A percentile compares a stretch with the other conserved stretches of the same genome.
Evolutionary conservation across 2,888 invertebrate genomes (phyloP).

Genomic region (Epistrophe grossulariae): DNA sequence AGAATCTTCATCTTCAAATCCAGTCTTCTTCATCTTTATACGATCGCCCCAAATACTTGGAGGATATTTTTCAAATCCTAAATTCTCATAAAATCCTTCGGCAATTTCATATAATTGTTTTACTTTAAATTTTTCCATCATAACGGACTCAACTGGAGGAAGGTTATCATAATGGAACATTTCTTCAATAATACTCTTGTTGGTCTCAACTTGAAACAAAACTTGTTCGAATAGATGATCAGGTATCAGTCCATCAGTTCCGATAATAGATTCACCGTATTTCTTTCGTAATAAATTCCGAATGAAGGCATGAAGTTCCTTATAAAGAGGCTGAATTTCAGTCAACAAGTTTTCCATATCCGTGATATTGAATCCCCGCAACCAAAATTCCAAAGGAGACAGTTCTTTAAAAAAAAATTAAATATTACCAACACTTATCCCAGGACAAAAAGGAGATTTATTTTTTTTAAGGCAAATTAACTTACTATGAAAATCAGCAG

Average conservation of each 20-base stretch:
- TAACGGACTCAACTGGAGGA: neutral
- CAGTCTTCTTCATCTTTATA: neutral
- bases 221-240: constrained; percentile 88
- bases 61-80: constrained; percentile 13
- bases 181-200: constrained; percentile 18
- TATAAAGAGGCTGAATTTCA: constrained; percentile 90
- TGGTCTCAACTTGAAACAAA: constrained; percentile 32
- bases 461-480: neutral
- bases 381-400: constrained; percentile 5
- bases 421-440: no score
- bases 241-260: constrained; percentile 88
- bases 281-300: constrained; percentile 87
- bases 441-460: no score
- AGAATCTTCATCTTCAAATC: no score
- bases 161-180: neutral
- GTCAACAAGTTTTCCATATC: constrained; percentile 88
- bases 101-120: neutral
- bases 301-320: constrained; percentile 91
- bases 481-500: constrained; percentile 1
- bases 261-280: constrained; percentile 87
- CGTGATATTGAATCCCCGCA: constrained; percentile 78
- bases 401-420: neutral
- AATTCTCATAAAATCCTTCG: neutral
- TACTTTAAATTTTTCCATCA: neutral
- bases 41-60: neutral